phyloP scores from a whole-genome alignment of 2,888 invertebrate genomes.

The Coremacera marginata region DNA sequence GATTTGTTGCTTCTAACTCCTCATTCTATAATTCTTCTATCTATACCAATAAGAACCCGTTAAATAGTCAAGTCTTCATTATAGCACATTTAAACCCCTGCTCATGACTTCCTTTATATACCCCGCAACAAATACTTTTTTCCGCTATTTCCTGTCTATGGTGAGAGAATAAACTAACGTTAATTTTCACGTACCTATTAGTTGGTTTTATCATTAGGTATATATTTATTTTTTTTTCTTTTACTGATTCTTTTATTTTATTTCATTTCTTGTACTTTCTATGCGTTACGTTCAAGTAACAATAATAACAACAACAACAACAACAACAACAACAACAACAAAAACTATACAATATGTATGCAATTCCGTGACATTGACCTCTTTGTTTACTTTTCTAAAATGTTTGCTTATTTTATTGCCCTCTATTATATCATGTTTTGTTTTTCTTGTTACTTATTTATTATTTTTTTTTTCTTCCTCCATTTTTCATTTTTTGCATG shows the following conservation, averaged over 20 bases:
- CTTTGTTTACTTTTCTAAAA: conserved; percentile 37
- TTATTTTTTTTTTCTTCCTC: conserved; percentile 34
- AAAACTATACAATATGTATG: conserved; percentile 37
- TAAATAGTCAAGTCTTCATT: no score
- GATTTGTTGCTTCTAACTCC: no score
- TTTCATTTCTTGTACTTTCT: conserved; percentile 19
- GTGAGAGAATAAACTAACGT: no score
- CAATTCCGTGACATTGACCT: conserved; percentile 52
- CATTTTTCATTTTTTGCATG: conserved; percentile 37
- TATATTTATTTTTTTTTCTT: not conserved
- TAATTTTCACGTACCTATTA: no score
- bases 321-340: conserved; percentile 35
- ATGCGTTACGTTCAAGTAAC: conserved; percentile 27
- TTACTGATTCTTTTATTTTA: conserved; percentile 42
- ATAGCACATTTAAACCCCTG: no score
- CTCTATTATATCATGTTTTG: conserved; percentile 34
- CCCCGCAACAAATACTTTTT: no score
- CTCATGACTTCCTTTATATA: no score
- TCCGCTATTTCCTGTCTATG: no score
- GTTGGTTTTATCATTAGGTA: no score
- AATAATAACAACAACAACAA: conserved; percentile 41
- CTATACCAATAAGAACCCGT: no score
- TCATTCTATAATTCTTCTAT: no score
- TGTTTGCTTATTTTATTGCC: conserved; percentile 35
- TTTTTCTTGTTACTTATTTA: conserved; percentile 33